A percentile compares a stretch with the other conserved stretches of the same genome.
phyloP scores from a whole-genome alignment of 2,797 vertebrate species.

The Tragopan temminckii region DNA sequence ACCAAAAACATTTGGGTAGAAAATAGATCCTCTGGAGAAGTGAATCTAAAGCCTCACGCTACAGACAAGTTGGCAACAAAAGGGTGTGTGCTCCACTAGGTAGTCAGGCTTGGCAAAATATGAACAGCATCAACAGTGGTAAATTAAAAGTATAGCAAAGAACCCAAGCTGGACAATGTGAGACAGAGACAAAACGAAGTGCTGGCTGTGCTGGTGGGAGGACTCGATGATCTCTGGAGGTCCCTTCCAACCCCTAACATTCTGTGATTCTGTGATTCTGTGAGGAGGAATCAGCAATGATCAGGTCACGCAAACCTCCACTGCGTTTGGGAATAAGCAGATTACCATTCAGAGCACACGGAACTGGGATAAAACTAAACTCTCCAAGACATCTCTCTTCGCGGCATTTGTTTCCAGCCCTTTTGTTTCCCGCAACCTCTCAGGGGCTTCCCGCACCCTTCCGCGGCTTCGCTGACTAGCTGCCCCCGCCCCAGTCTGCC shows the following conservation, averaged over 20 bases:
- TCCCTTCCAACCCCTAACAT: no score
- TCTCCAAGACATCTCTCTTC: slow-evolving; percentile 1
- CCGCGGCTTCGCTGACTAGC: no score
- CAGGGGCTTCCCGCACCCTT: background rate
- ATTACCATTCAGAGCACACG: slow-evolving; percentile 56
- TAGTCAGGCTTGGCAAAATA: background rate
- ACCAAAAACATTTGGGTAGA: background rate
- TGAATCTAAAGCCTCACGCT: background rate
- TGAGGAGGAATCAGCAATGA: background rate
- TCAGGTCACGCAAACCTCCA: background rate
- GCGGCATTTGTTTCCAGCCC: background rate
- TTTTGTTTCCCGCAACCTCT: slow-evolving; percentile 21
- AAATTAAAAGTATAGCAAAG: background rate
- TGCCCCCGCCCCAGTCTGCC: background rate
- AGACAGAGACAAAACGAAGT: background rate
- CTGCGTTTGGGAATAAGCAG: background rate
- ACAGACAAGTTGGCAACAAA: background rate
- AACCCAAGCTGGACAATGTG: background rate
- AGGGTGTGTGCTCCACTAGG: accelerated
- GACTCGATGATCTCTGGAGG: no score
- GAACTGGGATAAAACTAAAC: slow-evolving; percentile 8
- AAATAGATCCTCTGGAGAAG: background rate
- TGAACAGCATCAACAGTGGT: accelerated
- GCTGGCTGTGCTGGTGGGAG: background rate
- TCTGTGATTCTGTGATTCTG: no score